Evolutionary conservation across 2,113 vertebrate species (phyloP), one percentile per base, ranked within the genome.

Genomic region (Colossoma macropomum): DNA sequence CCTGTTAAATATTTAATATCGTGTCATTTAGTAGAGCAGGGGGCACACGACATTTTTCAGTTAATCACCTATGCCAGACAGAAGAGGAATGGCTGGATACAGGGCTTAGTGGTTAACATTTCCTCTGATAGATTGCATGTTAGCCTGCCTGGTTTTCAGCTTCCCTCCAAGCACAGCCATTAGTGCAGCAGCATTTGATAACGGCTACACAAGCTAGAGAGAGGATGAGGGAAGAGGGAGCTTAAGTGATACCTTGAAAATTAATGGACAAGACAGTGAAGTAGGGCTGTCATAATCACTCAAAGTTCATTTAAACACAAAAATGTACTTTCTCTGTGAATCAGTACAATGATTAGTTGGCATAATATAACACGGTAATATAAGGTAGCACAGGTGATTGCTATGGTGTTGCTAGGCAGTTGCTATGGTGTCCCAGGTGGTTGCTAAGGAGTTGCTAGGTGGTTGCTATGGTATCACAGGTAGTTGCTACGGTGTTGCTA

Each of bases 1-100:
- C 83, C 62, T 77, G 68, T 66, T 89, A 80, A 88, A 90, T 85
- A 85, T 90, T 85, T 80, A 78, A 89, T 91, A 84, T 63, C 34
- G 65, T 27, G 85, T 91, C 79, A 87, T 86, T 89, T 80, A 81
- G 25, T 81, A 59, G 56, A n/a, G 59, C 65, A 71, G 71, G 74
- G 74, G 77, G 23, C 79, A 75, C 83, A 73, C 34, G 68, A 60
- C 82, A 70, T 71, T 48, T 84, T 77, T 52, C 59, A 21, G 75
- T 78, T 79, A 87, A 85, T 88, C 75, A 87, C 54, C 72, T 70
- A 84, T 23, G 34, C 75, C 75, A 54, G 69, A 77, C 56, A 86
- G 71, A 65, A 89, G 76, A 71, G 23, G 52, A 83, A 89, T 75
- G 80, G 68, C 87, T 88, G 84, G 74, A 28, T 56, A 54, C n/a